Conservation (phyloP, 2,113 vertebrate species). For the Sapajus apella region DNA sequence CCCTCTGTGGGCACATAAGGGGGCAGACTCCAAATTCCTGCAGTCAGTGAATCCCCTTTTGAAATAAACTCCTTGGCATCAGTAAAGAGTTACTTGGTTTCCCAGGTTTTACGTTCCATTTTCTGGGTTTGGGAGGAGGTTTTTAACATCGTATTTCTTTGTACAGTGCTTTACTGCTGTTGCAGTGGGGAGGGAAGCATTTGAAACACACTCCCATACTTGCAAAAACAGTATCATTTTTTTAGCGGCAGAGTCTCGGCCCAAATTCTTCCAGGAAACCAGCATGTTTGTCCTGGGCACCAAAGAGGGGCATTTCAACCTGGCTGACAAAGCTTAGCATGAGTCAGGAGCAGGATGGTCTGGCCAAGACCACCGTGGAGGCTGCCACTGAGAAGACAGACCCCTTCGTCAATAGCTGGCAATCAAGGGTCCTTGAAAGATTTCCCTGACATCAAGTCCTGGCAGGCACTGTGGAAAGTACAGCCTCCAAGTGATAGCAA, state of each 20-base stretch:
- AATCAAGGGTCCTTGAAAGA: constrained; percentile 15
- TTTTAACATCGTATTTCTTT: background rate
- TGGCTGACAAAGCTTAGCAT: background rate
- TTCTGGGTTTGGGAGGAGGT: background rate
- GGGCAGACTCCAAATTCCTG: background rate
- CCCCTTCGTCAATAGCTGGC: constrained; percentile 29
- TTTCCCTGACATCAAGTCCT: constrained; percentile 12
- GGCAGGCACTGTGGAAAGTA: constrained; percentile 29
- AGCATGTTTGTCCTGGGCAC: background rate
- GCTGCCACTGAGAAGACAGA: constrained; percentile 35
- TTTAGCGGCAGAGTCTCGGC: constrained; percentile 37
- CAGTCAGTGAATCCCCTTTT: background rate
- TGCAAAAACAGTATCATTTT: constrained; percentile 53
- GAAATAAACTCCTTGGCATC: background rate
- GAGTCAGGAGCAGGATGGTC: constrained; percentile 19
- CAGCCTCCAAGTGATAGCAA: background rate
- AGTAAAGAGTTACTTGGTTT: background rate
- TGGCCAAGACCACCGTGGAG: constrained; percentile 54
- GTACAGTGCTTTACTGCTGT: background rate
- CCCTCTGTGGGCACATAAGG: background rate
- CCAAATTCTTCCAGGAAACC: constrained; percentile 53
- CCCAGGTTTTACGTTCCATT: background rate
- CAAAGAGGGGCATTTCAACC: background rate
- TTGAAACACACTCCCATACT: constrained; percentile 12
- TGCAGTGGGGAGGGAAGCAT: background rate